Conservation (phyloP, 2,113 vertebrate genomes). For the Emydocephalus ijimae region DNA sequence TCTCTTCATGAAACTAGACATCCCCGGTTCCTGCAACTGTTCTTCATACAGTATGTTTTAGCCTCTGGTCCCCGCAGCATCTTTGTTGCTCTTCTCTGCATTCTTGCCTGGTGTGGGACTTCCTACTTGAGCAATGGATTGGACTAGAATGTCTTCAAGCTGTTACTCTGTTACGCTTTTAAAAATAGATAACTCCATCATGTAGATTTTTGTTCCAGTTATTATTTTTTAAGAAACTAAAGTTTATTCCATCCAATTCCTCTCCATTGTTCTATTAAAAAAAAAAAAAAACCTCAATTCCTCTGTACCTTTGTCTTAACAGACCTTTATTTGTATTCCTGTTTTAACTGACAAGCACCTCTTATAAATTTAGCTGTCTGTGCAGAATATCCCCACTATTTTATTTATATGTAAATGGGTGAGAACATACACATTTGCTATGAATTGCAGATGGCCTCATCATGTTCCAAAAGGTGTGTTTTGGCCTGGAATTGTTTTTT, state of each 20-base stretch:
- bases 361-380: background rate
- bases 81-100: too few relatives aligned
- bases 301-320: background rate
- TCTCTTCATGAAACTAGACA: too few relatives aligned
- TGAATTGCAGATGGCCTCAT: background rate
- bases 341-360: background rate
- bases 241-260: background rate
- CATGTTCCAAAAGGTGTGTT: background rate
- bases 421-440: background rate
- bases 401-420: background rate
- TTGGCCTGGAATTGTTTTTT: background rate
- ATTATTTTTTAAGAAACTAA: background rate
- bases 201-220: background rate
- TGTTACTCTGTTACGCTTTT: background rate
- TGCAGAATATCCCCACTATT: background rate
- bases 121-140: too few relatives aligned
- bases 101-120: too few relatives aligned
- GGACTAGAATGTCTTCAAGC: background rate
- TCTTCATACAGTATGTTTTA: too few relatives aligned
- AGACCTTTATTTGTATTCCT: background rate
- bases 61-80: too few relatives aligned
- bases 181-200: background rate
- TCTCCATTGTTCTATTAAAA: background rate
- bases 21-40: too few relatives aligned
- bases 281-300: background rate